phyloP scores from a whole-genome alignment of 2,888 invertebrate species.

The Bruchidius siliquastri region DNA sequence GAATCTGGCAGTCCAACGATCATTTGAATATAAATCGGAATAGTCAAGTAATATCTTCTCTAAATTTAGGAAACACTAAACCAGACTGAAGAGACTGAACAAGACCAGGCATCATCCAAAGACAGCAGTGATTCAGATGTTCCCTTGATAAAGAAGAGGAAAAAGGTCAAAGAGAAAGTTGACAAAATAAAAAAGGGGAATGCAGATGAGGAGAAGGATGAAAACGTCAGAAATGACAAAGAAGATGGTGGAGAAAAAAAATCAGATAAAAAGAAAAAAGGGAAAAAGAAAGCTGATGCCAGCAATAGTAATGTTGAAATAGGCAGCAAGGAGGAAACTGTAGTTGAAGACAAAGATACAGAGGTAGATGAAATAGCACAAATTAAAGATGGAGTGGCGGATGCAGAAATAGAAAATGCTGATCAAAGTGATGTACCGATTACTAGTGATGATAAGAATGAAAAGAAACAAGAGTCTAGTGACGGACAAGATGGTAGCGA shows the following conservation, averaged over 20 bases:
- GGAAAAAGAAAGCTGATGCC: not conserved
- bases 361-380: not conserved
- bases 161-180: not conserved
- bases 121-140: not conserved
- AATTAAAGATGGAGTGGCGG: not conserved
- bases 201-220: conserved; percentile 10
- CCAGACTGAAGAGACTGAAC: not conserved
- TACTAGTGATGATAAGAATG: not conserved
- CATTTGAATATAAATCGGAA: too few relatives aligned
- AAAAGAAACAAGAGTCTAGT: not conserved
- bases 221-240: not conserved
- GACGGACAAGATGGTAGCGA: not conserved
- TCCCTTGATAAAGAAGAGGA: not conserved
- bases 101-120: not conserved
- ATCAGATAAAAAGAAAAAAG: conserved; percentile 6
- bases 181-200: conserved; percentile 6
- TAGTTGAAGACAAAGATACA: not conserved
- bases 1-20: too few relatives aligned
- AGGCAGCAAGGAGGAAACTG: not conserved
- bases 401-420: not conserved
- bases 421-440: not conserved
- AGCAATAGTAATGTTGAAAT: conserved; percentile 2
- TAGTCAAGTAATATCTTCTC: too few relatives aligned
- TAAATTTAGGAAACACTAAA: not conserved
- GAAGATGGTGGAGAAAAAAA: conserved; percentile 3